Base-by-base conservation (phyloP, 2,797 vertebrate species). In the Adrianichthys oophorus region DNA sequence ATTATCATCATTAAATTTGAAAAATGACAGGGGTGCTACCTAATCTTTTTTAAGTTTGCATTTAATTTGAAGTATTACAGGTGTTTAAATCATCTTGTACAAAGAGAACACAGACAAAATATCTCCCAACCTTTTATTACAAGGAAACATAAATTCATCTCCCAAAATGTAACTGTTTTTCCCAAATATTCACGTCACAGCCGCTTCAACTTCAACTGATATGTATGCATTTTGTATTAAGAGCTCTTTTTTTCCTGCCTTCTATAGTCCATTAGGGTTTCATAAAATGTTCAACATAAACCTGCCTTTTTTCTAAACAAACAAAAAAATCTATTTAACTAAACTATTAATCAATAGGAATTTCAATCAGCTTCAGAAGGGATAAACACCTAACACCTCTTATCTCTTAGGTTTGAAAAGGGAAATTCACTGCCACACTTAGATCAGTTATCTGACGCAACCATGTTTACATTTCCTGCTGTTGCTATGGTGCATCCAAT, bases 121-220 rank as follows among this genome's bases (percentile, higher is more conserved):
- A 5, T 32, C 18, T 65, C 5, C 62, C 62, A 81, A 78, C 76
- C 12, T 42, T 51, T 46, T 44, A 82, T 81, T 81, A 47, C 61
- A 72, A 37, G 14, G 32, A 48, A 23, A 72, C n/a, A 68, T 46
- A 24, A 62, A 67, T 64, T 43, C 48, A 68, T 13, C 37, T 52
- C 45, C 56, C 41, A 56, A 15, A 67, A 45, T 62, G 75, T 78
- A 87, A 84, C 78, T 80, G 70, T 72, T 67, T 43, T 52, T 48
- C 15, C 60, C 50, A 65, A 66, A 55, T 18, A 47, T 23, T 37
- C 37, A 7, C n/a, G 24, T 13, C n/a, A 15, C 15, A 50, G 16
- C 55, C 41, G 37, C 52, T 57, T 55, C 19, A 56, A 61, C 24
- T 64, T 19, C 17, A 41, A 42, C 1, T 23, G 26, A 59, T 62